Percentiles rank a stretch among this genome's conserved stretches.
These are phyloP conservation scores for Bos indicus DNA, from an alignment of 2,113 vertebrate genomes.

Conservation along the genomic window DNA sequence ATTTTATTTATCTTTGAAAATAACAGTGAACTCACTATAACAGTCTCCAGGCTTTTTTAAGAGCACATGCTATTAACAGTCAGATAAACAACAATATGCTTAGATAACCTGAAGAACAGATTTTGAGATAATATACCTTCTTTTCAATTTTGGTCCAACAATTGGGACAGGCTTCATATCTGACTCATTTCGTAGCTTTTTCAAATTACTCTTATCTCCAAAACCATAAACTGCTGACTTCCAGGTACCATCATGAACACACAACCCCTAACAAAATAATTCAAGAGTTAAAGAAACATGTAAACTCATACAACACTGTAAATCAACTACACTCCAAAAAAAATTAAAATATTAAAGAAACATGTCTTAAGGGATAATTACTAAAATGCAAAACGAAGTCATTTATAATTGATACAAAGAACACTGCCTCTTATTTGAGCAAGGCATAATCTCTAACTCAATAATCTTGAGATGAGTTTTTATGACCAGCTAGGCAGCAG, in stretches of 20 bases:
- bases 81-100: neutral
- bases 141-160: slow-evolving; percentile 88
- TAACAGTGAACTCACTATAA: neutral
- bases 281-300: neutral
- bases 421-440: neutral
- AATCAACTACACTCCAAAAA: neutral
- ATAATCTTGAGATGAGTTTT: neutral
- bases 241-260: slow-evolving; percentile 93
- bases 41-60: neutral
- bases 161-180: slow-evolving; percentile 85
- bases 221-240: slow-evolving; percentile 91
- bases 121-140: slow-evolving; percentile 80
- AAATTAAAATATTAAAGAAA: neutral
- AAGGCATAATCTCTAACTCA: neutral
- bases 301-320: neutral
- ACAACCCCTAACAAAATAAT: slow-evolving; percentile 80
- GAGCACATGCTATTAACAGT: neutral
- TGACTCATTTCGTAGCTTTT: slow-evolving; percentile 84
- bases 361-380: neutral
- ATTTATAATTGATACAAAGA: neutral
- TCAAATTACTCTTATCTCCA: slow-evolving; percentile 82
- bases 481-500: neutral
- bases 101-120: neutral
- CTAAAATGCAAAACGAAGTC: neutral
- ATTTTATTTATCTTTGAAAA: slow-evolving; percentile 11